Percentiles rank a stretch among this genome's conserved stretches.
These are phyloP conservation scores for Hetaerina titia DNA, from an alignment of 2,888 invertebrate species.

Conservation along the genomic window DNA sequence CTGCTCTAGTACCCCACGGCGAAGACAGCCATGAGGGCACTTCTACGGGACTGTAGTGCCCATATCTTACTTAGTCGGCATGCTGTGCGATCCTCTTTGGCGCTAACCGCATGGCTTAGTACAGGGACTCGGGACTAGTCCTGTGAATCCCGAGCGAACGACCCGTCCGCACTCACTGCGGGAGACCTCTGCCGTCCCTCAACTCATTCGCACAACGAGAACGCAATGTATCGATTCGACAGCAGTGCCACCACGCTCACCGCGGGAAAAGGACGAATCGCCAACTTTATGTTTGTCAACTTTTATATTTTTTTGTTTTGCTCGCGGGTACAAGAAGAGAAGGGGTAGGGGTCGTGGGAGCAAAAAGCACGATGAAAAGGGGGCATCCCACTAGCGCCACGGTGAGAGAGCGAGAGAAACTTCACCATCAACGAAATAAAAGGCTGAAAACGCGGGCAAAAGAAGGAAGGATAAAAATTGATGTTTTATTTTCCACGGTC, in stretches of 20 bases:
- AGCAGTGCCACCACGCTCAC: conserved; percentile 14
- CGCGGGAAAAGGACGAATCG: conserved; percentile 45
- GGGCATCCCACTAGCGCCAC: neutral
- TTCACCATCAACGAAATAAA: neutral
- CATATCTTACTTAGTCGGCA: too few relatives aligned
- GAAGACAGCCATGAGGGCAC: too few relatives aligned
- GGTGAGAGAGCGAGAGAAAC: neutral
- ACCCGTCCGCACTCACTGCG: neutral
- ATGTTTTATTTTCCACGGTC: neutral
- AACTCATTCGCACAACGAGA: conserved; percentile 20
- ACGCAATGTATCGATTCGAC: conserved; percentile 59
- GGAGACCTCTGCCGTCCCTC: neutral
- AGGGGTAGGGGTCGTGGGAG: neutral
- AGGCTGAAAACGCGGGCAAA: neutral
- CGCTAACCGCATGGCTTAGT: too few relatives aligned
- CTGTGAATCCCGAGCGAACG: neutral
- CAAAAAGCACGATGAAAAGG: neutral
- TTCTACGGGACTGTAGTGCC: too few relatives aligned
- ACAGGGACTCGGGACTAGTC: too few relatives aligned
- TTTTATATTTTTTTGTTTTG: conserved; percentile 5
- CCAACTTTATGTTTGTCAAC: neutral
- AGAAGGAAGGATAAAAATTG: neutral
- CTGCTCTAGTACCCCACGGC: too few relatives aligned
- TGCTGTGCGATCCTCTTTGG: too few relatives aligned
- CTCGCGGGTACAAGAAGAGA: conserved; percentile 14